phyloP scores from a whole-genome alignment of 2,113 vertebrate genomes.

The Blennius ocellaris region DNA sequence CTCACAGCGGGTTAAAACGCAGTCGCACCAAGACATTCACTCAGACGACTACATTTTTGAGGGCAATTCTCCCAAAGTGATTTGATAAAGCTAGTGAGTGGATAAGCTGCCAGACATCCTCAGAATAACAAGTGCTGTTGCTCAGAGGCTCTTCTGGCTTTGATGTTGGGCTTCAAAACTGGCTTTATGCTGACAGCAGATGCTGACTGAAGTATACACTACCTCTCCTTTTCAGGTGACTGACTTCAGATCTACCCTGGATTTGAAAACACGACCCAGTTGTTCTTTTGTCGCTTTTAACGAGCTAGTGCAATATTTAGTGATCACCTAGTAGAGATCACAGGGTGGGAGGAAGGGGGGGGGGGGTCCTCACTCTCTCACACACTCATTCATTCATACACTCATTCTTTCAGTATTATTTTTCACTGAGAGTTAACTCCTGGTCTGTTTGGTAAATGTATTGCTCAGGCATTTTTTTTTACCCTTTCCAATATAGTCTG shows the following conservation, averaged over 20 bases:
- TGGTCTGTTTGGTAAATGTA: slow-evolving; percentile 31
- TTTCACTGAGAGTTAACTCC: slow-evolving; percentile 11
- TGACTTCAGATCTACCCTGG: slow-evolving; percentile 44
- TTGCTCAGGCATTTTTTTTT: slow-evolving; percentile 29
- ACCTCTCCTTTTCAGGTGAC: slow-evolving; percentile 54
- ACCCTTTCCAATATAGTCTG: slow-evolving; percentile 13
- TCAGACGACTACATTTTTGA: slow-evolving; percentile 63
- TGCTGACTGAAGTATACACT: slow-evolving; percentile 67
- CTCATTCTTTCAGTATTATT: not conserved
- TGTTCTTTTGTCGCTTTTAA: slow-evolving; percentile 50
- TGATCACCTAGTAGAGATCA: slow-evolving; percentile 35
- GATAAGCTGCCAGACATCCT: slow-evolving; percentile 75
- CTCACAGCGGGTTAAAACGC: slow-evolving; percentile 52
- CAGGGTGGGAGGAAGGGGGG: slow-evolving; percentile 7
- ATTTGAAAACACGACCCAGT: slow-evolving; percentile 53
- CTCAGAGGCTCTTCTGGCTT: slow-evolving; percentile 73
- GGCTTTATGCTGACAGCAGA: slow-evolving; percentile 78
- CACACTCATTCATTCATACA: slow-evolving; percentile 25
- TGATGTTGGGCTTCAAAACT: slow-evolving; percentile 77
- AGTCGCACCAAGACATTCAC: slow-evolving; percentile 55
- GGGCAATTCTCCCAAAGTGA: slow-evolving; percentile 77
- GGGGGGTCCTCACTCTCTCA: not conserved
- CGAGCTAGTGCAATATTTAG: slow-evolving; percentile 47
- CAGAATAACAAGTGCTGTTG: slow-evolving; percentile 79
- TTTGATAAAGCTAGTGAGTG: slow-evolving; percentile 76